Evolutionary conservation across 2,888 invertebrate genomes (phyloP), one percentile per base, ranked within the genome.

Genomic region (Amblyjoppa proteus): DNA sequence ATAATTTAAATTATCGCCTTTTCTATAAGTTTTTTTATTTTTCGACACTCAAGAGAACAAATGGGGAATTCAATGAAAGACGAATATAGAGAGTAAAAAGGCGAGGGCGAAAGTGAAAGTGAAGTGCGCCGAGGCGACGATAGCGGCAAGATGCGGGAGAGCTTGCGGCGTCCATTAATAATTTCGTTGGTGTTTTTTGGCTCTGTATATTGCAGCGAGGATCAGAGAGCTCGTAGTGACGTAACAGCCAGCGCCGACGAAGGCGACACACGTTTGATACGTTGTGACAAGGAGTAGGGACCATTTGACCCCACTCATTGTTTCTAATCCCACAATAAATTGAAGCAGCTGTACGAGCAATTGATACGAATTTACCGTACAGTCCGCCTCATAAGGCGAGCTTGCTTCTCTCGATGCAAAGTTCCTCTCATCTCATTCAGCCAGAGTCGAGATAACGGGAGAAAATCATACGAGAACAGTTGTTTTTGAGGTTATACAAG

Each of bases 271-370:
- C 92, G 91, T 90, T 91, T 91, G 91, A 85, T 87, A 90, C 91
- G 89, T 91, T 91, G 91, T 88, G 89, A 91, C 92, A 91, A 93
- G 91, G 91, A 93, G 92, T 81, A 87, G 87, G 86, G 86, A 92
- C 92, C 92, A 92, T 92, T 93, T 93, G 93, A 93, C 93, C 92
- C 92, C 92, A 90, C 92, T 93, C 92, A 93, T 93, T 93, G 93
- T 93, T 93, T 93, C 93, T 93, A 93, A 93, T 93, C 93, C 92
- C 92, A 93, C 92, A 93, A 93, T 93, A 93, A 93, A 93, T 93
- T 93, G 93, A 93, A 91, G 93, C 93, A 93, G 93, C 92, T 93
- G 93, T 93, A 93, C 92, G 88, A 90, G 91, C 93, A 93, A 93
- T 93, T 93, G 93, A 93, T 93, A 93, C 92, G 91, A 93, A 93